These are phyloP conservation scores for Tribolium freemani DNA, from an alignment of 2,888 invertebrate genomes.

Conservation along the genomic window DNA sequence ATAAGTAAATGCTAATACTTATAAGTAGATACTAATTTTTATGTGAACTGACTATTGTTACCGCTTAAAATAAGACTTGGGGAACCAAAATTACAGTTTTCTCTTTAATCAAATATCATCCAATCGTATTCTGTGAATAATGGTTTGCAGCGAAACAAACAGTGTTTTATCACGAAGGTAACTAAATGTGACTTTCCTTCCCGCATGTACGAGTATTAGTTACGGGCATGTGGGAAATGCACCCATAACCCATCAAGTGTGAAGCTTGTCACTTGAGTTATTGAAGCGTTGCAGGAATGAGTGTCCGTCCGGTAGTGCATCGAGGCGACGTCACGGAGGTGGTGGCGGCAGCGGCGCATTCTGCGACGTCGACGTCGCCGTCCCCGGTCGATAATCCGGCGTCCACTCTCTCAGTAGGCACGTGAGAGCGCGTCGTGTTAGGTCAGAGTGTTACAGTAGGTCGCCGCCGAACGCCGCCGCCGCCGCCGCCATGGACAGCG, in stretches of 20 bases:
- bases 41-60: too few relatives aligned
- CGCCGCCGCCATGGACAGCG: conserved; percentile 58
- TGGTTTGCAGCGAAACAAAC: too few relatives aligned
- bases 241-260: neutral
- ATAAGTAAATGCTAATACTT: too few relatives aligned
- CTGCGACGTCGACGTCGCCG: too few relatives aligned
- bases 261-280: conserved; percentile 1
- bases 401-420: conserved; percentile 51
- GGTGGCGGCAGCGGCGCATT: conserved; percentile 40
- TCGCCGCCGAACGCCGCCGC: conserved; percentile 48
- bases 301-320: conserved; percentile 29
- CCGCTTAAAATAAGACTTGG: too few relatives aligned
- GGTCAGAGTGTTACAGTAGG: conserved; percentile 47
- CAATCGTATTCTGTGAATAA: too few relatives aligned
- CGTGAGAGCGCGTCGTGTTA: conserved; percentile 54
- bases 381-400: conserved; percentile 43
- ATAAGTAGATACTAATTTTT: too few relatives aligned
- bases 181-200: neutral
- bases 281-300: neutral
- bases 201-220: neutral
- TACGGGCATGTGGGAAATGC: neutral
- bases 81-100: too few relatives aligned
- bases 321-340: conserved; percentile 47
- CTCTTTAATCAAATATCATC: too few relatives aligned
- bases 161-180: too few relatives aligned